Base-by-base conservation (phyloP, 1,140 invertebrate genomes). In the Drosophila yakuba region DNA sequence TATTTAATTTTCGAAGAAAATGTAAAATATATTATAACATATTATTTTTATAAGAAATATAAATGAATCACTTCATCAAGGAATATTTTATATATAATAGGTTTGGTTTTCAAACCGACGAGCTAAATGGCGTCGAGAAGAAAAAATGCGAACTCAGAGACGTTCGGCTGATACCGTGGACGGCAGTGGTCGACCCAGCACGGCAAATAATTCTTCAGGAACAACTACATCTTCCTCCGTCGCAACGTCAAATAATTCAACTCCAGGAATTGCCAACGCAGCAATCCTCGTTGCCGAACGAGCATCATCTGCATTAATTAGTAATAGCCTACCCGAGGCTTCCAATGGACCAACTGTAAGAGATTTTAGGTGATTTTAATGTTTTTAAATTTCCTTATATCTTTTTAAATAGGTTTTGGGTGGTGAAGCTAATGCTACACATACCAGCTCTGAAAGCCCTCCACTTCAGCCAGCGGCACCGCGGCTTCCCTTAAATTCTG, bases 41-140 rank as follows among this genome's bases (percentile, higher is more conserved):
- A 10, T 32, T 32, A 2, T 32, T 32, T 32, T 32, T 25, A 25
- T 25, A 25, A 25, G 23, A 25, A 25, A 25, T 3, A 25, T 25
- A 25, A 25, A 23, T 50, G 11, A 32, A 15, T 52, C 3, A 20
- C 35, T 52, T 8, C 3, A 11, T 12, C 17, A 4, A 20, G 15
- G 4, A 7, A 15, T 25, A 7, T 43, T 44, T 36, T 2, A 17
- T 17, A 17, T 17, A 17, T 44, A 55, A 74, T 93, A 98, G 97
- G 98, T 99, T 54, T 99, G 98, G 98, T 99, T 99, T 94, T 98
- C 97, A 67, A 99, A 99, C 94, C 95, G 98, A 59, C 95, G 99
- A 68, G 99, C 98, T 60, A 99, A 99, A 95, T 99, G 98, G 98
- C 95, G 98, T 74, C 95, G 99, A 43, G 99, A 99, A 93, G 98